phyloP scores from a whole-genome alignment of 2,888 invertebrate genomes.

The Monopis laevigella region DNA sequence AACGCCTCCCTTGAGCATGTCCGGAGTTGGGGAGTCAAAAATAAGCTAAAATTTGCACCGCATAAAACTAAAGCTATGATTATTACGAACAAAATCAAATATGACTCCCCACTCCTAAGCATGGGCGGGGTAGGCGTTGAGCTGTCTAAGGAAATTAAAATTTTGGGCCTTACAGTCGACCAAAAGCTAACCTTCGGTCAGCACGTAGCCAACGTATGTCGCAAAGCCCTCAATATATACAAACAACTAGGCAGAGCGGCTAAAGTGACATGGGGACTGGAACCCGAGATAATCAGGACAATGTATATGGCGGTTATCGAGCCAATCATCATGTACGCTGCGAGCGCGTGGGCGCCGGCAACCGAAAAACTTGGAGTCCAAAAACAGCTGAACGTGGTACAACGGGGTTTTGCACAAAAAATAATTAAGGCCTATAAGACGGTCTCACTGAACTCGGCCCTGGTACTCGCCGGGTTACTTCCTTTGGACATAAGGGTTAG shows the following conservation, averaged over 20 bases:
- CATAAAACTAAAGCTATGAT: constrained; percentile 9
- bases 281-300: constrained; percentile 6
- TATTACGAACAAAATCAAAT: constrained; percentile 5
- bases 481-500: too few species aligned
- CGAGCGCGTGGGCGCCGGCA: constrained; percentile 17
- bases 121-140: constrained; percentile 10
- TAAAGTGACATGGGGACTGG: constrained; percentile 10
- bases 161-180: constrained; percentile 17
- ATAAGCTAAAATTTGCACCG: constrained; percentile 1
- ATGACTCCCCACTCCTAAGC: too few species aligned
- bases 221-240: not conserved
- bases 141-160: constrained; percentile 11
- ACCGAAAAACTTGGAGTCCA: too few species aligned
- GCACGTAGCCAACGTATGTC: constrained; percentile 3
- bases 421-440: too few species aligned
- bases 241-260: constrained; percentile 9
- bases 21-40: not conserved
- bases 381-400: too few species aligned
- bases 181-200: constrained; percentile 5
- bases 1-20: constrained; percentile 3
- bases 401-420: too few species aligned
- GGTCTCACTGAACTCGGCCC: too few species aligned
- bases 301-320: constrained; percentile 13
- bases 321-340: constrained; percentile 14
- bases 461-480: too few species aligned